Conservation (phyloP, 2,797 vertebrate genomes). For the Synaphobranchus kaupii region DNA sequence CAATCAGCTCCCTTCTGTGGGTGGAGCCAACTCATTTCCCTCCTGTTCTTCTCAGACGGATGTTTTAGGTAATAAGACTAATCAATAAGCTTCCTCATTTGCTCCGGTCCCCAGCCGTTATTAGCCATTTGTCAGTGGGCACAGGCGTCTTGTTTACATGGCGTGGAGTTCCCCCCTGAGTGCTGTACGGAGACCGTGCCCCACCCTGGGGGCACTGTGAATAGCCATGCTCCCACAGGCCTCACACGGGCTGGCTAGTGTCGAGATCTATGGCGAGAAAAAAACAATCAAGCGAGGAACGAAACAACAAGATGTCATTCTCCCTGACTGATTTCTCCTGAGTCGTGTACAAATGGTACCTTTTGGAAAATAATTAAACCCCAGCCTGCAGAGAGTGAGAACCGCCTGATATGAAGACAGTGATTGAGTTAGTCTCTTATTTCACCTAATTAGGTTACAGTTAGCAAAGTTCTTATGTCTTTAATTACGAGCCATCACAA, state of each 20-base stretch:
- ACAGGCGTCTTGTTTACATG: constrained; percentile 73
- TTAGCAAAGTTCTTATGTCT: neutral
- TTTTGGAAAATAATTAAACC: constrained; percentile 76
- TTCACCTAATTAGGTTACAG: neutral
- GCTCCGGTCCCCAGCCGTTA: constrained; percentile 61
- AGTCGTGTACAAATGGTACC: constrained; percentile 58
- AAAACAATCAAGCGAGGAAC: constrained; percentile 72
- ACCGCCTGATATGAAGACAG: neutral
- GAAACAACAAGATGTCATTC: constrained; percentile 66
- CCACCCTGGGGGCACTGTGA: constrained; percentile 62
- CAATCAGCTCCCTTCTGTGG: constrained; percentile 73
- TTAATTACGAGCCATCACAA: neutral
- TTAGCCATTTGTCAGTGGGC: constrained; percentile 72
- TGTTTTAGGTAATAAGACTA: constrained; percentile 80
- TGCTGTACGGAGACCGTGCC: neutral
- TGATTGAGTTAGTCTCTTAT: neutral
- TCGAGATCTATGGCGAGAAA: constrained; percentile 69
- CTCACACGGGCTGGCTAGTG: constrained; percentile 72
- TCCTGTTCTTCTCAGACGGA: constrained; percentile 67
- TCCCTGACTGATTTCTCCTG: constrained; percentile 75
- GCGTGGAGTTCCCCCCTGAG: constrained; percentile 22
- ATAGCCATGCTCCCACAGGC: constrained; percentile 69
- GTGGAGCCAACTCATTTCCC: constrained; percentile 74
- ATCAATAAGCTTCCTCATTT: constrained; percentile 77
- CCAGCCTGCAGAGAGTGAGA: constrained; percentile 9